Conservation (phyloP, 2,113 vertebrate species). For the Sisor rabdophorus region DNA sequence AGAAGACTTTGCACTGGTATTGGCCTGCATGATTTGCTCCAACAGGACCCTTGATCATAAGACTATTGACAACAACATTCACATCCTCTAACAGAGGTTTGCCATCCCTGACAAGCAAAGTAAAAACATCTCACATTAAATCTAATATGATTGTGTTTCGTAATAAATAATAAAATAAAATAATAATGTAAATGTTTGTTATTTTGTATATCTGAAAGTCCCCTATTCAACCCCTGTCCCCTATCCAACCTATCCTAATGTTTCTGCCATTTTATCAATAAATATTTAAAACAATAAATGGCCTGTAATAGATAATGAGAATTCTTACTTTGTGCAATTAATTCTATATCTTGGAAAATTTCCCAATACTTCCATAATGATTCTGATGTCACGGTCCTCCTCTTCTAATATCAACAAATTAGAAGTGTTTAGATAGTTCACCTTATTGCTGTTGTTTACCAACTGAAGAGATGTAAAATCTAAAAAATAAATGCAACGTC, state of each 20-base stretch:
- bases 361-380: constrained; percentile 54
- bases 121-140: constrained; percentile 6
- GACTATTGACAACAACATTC: constrained; percentile 41
- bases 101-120: constrained; percentile 45
- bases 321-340: constrained; percentile 64
- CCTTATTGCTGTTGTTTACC: constrained; percentile 4
- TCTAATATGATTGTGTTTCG: neutral
- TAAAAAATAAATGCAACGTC: constrained; percentile 36
- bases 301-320: neutral
- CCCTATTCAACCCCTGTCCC: neutral
- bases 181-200: neutral
- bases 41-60: constrained; percentile 54
- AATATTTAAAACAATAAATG: neutral
- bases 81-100: constrained; percentile 53
- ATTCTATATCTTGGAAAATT: constrained; percentile 60
- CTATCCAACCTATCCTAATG: too few relatives aligned
- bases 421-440: constrained; percentile 10
- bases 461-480: constrained; percentile 56
- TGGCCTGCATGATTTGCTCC: constrained; percentile 51
- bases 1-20: constrained; percentile 60
- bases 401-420: constrained; percentile 53
- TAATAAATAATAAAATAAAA: too few relatives aligned
- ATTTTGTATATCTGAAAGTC: neutral
- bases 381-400: constrained; percentile 43
- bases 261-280: neutral